These are phyloP conservation scores for Cyphomyrmex costatus DNA, from an alignment of 1,140 invertebrate genomes.

Conservation along the genomic window DNA sequence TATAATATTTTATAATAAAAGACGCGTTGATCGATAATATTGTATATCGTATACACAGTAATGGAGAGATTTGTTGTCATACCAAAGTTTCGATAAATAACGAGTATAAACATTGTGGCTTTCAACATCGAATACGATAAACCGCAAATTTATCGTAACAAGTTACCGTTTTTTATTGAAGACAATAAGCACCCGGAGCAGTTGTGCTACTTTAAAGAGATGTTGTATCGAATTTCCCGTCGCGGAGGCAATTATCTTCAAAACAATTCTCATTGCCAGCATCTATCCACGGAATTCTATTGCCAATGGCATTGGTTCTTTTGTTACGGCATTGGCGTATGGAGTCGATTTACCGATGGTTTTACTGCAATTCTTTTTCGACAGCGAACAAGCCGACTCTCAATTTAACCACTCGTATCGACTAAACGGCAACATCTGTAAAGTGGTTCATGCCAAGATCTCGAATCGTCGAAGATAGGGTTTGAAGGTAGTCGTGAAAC, in stretches of 20 bases:
- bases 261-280: conserved; percentile 63
- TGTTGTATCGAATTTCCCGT: conserved; percentile 54
- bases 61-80: not conserved
- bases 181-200: conserved; percentile 10
- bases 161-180: conserved; percentile 26
- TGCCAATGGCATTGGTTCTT: conserved; percentile 34
- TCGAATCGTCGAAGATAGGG: not conserved
- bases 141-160: conserved; percentile 38
- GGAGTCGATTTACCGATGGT: conserved; percentile 63
- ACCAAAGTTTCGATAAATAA: not conserved
- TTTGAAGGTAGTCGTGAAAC: not conserved
- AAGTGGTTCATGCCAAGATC: conserved; percentile 19
- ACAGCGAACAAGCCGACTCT: conserved; percentile 52
- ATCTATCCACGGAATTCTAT: conserved; percentile 55
- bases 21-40: not conserved
- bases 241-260: conserved; percentile 34
- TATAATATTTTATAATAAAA: not conserved
- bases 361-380: conserved; percentile 41
- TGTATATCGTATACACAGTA: not conserved
- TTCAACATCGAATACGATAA: conserved; percentile 1
- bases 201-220: conserved; percentile 38
- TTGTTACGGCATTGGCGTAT: conserved; percentile 23
- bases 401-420: conserved; percentile 58
- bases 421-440: conserved; percentile 40
- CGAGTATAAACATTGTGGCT: not conserved